These are phyloP conservation scores for Haliclona indistincta DNA, from an alignment of 37 sponge, comb jelly and placozoan genomes.

Conservation along the genomic window DNA sequence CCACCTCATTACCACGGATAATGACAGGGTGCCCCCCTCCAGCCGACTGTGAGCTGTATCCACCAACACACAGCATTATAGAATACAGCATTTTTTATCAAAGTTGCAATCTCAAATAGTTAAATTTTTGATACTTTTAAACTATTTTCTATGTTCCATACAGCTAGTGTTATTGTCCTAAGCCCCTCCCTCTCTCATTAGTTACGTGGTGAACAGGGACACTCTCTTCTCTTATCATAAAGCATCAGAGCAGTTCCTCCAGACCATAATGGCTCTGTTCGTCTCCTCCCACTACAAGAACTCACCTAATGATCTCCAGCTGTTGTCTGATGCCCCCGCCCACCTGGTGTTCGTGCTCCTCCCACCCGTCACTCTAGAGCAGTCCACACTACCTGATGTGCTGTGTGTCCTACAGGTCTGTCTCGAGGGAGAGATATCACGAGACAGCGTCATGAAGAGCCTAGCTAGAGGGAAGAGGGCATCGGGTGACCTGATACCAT, in stretches of 20 bases:
- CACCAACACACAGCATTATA: too few relatives aligned
- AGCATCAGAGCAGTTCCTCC: constrained; percentile 94
- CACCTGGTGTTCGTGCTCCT: constrained; percentile 93
- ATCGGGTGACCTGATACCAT: constrained; percentile 97
- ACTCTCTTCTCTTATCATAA: constrained; percentile 93
- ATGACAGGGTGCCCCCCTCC: constrained; percentile 83
- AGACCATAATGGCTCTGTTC: constrained; percentile 89
- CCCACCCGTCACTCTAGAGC: constrained; percentile 63
- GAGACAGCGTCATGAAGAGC: constrained; percentile 54
- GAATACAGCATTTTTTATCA: too few relatives aligned
- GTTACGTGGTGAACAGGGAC: constrained; percentile 93
- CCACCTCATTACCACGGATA: constrained; percentile 41
- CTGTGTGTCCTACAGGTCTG: constrained; percentile 97
- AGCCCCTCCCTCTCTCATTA: neutral
- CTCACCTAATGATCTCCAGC: constrained; percentile 98
- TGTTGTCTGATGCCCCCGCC: constrained; percentile 98
- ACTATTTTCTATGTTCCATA: too few relatives aligned
- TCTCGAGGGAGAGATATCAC: constrained; percentile 89
- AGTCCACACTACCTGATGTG: constrained; percentile 87
- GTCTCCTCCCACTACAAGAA: constrained; percentile 99
- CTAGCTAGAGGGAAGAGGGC: constrained; percentile 81
- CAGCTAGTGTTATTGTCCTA: too few relatives aligned
- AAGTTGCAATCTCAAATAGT: too few relatives aligned
- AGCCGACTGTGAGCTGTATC: constrained; percentile 82
- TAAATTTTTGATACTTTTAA: too few relatives aligned